These are phyloP conservation scores for Xiphophorus couchianus DNA, from an alignment of 2,113 vertebrate species.

Conservation along the genomic window DNA sequence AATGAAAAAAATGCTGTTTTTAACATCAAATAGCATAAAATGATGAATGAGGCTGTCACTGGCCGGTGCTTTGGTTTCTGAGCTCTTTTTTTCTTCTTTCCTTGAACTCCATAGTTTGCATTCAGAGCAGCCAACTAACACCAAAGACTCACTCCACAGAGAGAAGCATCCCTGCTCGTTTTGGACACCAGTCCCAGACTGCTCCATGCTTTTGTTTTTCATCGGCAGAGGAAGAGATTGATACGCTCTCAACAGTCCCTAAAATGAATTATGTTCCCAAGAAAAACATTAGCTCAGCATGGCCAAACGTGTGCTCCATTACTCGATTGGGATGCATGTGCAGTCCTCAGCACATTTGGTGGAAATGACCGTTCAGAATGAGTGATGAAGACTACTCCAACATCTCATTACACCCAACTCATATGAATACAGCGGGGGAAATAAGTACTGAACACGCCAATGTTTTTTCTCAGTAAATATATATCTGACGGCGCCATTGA, in stretches of 20 bases:
- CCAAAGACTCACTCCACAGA: slow-evolving; percentile 30
- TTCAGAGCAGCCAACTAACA: slow-evolving; percentile 35
- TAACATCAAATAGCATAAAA: slow-evolving; percentile 56
- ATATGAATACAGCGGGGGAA: slow-evolving; percentile 25
- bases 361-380: slow-evolving; percentile 73
- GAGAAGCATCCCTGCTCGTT: slow-evolving; percentile 36
- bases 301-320: slow-evolving; percentile 51
- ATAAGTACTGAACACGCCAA: background rate
- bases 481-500: background rate
- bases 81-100: slow-evolving; percentile 22
- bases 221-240: slow-evolving; percentile 42
- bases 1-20: slow-evolving; percentile 58
- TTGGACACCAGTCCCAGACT: slow-evolving; percentile 28
- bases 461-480: background rate
- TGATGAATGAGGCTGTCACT: slow-evolving; percentile 61
- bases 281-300: slow-evolving; percentile 66
- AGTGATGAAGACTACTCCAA: slow-evolving; percentile 63
- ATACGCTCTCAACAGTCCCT: slow-evolving; percentile 40
- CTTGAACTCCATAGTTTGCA: slow-evolving; percentile 33
- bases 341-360: slow-evolving; percentile 68
- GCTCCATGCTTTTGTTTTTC: slow-evolving; percentile 32
- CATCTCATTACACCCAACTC: slow-evolving; percentile 60
- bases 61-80: slow-evolving; percentile 29
- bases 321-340: slow-evolving; percentile 58
- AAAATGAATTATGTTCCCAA: slow-evolving; percentile 53